Conservation (phyloP, 1,140 invertebrate genomes). For the Dendrolimus punctatus region DNA sequence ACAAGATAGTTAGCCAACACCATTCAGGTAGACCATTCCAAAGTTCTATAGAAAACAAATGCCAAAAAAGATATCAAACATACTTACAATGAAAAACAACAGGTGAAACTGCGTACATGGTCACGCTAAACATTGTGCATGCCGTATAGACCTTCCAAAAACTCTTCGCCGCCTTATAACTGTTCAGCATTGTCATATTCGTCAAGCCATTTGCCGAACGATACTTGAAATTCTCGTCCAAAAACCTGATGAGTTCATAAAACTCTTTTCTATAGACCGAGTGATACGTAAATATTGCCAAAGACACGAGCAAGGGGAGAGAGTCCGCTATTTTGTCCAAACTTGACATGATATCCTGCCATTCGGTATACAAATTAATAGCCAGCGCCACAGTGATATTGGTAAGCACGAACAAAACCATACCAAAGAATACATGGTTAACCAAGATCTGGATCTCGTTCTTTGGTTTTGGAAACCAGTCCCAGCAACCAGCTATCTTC, state of each 20-base stretch:
- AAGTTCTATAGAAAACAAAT: no score
- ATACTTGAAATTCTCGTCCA: conserved; percentile 45
- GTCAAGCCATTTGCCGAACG: conserved; percentile 46
- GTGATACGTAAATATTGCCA: conserved; percentile 45
- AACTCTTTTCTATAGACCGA: conserved; percentile 32
- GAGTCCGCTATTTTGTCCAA: conserved; percentile 46
- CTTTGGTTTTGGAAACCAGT: conserved; percentile 32
- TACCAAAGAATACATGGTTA: conserved; percentile 38
- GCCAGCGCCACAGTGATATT: conserved; percentile 26
- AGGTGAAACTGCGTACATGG: conserved; percentile 42
- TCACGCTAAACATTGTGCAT: conserved; percentile 46
- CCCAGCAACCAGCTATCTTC: conserved; percentile 49
- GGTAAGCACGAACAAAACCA: conserved; percentile 36
- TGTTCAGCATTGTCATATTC: conserved; percentile 52
- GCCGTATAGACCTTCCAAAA: conserved; percentile 50
- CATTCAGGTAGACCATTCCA: no score
- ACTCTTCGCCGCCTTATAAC: conserved; percentile 37
- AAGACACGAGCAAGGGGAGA: conserved; percentile 35
- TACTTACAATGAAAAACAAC: conserved; percentile 46
- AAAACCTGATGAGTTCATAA: conserved; percentile 38
- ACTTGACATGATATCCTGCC: conserved; percentile 40
- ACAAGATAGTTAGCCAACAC: no score
- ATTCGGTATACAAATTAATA: conserved; percentile 40
- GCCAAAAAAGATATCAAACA: not conserved
- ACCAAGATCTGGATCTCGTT: conserved; percentile 22